Percentiles rank a stretch among this genome's conserved stretches.
Evolutionary conservation across 2,888 invertebrate genomes (phyloP).

Genomic region (Piscicola geometra): DNA sequence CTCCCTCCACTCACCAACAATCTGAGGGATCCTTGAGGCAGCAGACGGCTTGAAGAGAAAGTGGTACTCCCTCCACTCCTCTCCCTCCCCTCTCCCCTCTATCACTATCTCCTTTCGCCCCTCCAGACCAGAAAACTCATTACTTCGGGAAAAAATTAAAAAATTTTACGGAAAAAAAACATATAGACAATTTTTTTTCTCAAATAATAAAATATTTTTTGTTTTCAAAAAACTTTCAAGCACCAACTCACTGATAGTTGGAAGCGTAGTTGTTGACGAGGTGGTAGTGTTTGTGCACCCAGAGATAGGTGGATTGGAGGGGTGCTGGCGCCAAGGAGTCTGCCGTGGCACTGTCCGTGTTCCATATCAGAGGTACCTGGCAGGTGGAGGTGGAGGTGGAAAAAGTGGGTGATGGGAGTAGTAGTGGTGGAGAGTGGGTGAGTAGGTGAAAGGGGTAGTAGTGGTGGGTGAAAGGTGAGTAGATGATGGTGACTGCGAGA

Average conservation of each 20-base stretch:
- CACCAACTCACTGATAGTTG: neutral
- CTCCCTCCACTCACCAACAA: neutral
- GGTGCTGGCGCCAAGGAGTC: conserved; percentile 1
- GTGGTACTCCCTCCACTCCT: conserved; percentile 5
- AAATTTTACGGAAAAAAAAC: neutral
- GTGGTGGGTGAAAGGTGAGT: too few species aligned
- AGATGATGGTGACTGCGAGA: too few species aligned
- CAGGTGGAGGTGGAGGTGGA: neutral
- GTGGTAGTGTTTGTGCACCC: conserved; percentile 28
- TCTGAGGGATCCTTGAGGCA: neutral
- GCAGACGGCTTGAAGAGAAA: conserved; percentile 5
- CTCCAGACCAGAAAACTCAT: neutral
- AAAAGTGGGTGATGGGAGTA: neutral
- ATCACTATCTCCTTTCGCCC: neutral
- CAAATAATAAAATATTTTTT: neutral
- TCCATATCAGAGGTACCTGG: conserved; percentile 25
- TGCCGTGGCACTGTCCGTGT: neutral
- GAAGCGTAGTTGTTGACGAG: conserved; percentile 29
- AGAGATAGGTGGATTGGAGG: conserved; percentile 20
- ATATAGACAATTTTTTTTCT: too few species aligned
- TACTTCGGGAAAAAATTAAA: neutral
- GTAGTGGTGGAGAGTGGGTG: neutral
- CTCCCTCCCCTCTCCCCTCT: neutral
- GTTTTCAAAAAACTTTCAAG: neutral
- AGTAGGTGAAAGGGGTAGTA: too few species aligned